These are phyloP conservation scores for Patiria miniata DNA, from an alignment of 35 echinoderm and acorn worm genomes.

Conservation along the genomic window DNA sequence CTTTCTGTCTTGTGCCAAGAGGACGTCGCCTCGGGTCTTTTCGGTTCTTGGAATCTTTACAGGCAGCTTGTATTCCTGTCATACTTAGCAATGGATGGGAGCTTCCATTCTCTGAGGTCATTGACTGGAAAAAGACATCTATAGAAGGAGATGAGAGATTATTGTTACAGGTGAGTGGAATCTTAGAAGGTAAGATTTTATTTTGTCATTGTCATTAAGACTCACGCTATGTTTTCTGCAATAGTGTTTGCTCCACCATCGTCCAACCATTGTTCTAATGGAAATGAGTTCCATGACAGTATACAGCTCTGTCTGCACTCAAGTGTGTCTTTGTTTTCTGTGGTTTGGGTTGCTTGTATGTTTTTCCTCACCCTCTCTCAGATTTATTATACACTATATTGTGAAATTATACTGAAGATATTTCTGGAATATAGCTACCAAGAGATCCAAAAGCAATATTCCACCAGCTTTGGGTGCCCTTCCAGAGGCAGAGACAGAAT, in stretches of 20 bases:
- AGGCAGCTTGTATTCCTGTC: slow-evolving; percentile 97
- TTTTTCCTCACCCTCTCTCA: background rate
- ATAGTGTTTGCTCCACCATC: background rate
- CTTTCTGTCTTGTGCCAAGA: slow-evolving; percentile 89
- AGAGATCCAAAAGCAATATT: background rate
- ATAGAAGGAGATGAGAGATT: slow-evolving; percentile 91
- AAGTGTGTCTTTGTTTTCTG: slow-evolving; percentile 9
- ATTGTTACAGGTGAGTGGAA: slow-evolving; percentile 74
- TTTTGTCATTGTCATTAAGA: background rate
- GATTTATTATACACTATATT: background rate
- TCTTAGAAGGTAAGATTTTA: background rate
- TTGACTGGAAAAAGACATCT: slow-evolving; percentile 87
- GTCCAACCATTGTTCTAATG: too few species aligned
- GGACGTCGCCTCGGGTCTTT: slow-evolving; percentile 97
- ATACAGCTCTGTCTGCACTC: background rate
- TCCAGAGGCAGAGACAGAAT: background rate
- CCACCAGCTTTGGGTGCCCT: background rate
- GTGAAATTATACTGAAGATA: background rate
- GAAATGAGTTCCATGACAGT: background rate
- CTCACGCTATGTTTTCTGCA: background rate
- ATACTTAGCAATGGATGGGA: slow-evolving; percentile 97
- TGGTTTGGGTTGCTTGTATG: background rate
- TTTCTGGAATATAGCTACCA: background rate
- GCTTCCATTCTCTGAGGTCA: slow-evolving; percentile 93
- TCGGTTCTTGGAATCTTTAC: slow-evolving; percentile 94